Percentiles rank a stretch among this genome's conserved stretches.
These are phyloP conservation scores for Thalassoma bifasciatum DNA, from an alignment of 2,113 vertebrate species.

Conservation along the genomic window DNA sequence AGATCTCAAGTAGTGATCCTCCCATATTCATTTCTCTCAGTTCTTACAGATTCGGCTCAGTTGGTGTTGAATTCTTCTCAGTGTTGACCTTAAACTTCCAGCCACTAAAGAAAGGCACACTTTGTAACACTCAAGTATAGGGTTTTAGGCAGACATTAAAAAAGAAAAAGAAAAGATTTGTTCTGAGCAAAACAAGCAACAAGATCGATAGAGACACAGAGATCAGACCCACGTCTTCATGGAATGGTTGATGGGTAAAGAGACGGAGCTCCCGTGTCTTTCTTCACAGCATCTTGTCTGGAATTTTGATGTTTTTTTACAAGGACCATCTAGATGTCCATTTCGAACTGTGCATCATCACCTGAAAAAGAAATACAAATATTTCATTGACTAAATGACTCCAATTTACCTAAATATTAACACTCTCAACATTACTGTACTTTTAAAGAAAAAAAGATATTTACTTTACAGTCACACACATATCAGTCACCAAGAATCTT, in stretches of 20 bases:
- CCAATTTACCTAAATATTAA: not conserved
- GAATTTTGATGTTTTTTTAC: slow-evolving; percentile 22
- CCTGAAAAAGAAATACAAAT: slow-evolving; percentile 23
- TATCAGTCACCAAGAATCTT: too few species aligned
- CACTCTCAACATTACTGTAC: too few species aligned
- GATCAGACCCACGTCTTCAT: slow-evolving; percentile 6
- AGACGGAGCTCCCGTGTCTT: slow-evolving; percentile 12
- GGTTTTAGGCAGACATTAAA: slow-evolving; percentile 24
- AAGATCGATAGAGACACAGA: slow-evolving; percentile 1
- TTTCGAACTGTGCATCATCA: slow-evolving; percentile 89
- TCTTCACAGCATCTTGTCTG: slow-evolving; percentile 52
- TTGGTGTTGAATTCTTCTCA: slow-evolving; percentile 43
- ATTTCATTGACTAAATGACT: not conserved
- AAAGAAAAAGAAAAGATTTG: slow-evolving; percentile 27
- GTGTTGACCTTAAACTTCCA: slow-evolving; percentile 34
- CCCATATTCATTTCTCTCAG: not conserved
- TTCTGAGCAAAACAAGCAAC: slow-evolving; percentile 36
- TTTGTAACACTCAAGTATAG: slow-evolving; percentile 40
- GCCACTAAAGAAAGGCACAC: slow-evolving; percentile 67
- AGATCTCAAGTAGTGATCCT: slow-evolving; percentile 20
- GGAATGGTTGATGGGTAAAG: slow-evolving; percentile 33
- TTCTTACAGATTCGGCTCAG: slow-evolving; percentile 43
- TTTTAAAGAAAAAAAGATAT: too few species aligned
- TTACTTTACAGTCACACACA: too few species aligned
- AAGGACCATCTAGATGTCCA: slow-evolving; percentile 82